Conservation (phyloP, 2,113 vertebrate genomes). For the Onychorhynchus coronatus region DNA sequence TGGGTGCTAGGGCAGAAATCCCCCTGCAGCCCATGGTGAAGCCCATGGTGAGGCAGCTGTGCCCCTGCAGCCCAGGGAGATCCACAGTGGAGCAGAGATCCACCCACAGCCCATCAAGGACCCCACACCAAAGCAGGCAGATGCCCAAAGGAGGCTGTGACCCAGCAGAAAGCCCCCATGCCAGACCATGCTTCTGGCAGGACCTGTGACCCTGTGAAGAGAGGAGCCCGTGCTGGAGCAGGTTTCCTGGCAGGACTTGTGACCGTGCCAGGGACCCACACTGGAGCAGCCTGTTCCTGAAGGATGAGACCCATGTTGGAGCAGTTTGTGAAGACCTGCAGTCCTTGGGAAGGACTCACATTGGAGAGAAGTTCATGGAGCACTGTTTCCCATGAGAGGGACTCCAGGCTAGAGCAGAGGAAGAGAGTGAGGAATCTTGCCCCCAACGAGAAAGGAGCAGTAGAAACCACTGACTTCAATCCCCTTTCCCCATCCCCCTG, state of each 20-base stretch:
- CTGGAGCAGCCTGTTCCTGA: not conserved
- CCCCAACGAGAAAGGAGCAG: not conserved
- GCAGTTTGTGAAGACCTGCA: not conserved
- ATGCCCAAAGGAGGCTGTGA: not conserved
- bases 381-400: rapidly evolving
- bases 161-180: rapidly evolving
- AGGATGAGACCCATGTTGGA: not conserved
- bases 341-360: not conserved
- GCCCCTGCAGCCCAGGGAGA: not conserved
- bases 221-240: not conserved
- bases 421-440: too few species aligned
- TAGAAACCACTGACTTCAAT: not conserved
- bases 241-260: not conserved
- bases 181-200: not conserved
- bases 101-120: not conserved
- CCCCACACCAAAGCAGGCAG: not conserved
- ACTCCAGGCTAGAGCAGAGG: not conserved
- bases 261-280: not conserved
- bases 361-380: not conserved
- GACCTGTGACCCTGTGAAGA: not conserved
- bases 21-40: not conserved
- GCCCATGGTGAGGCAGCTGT: not conserved
- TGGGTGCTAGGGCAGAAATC: not conserved
- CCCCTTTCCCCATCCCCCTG: not conserved
- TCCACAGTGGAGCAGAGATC: not conserved